Base-by-base conservation (phyloP, 2,113 vertebrate species). In the Poeciliopsis retropinna region DNA sequence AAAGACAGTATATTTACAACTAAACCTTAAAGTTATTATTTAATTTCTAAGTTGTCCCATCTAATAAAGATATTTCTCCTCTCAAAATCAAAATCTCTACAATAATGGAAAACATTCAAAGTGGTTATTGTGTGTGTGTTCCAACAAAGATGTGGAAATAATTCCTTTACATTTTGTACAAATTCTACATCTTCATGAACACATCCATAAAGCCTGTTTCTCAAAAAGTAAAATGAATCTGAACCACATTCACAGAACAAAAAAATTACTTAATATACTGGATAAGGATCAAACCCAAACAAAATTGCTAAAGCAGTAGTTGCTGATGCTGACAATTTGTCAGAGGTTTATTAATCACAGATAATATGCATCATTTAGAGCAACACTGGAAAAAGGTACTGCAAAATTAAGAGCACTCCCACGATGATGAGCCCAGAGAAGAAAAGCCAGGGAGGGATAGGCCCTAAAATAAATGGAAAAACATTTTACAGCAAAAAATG, bases 391-490 rank as follows among this genome's bases (percentile, higher is more conserved):
- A 98, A 96, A 75, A 95, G 79, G 11, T 92, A 67, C 89, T 98
- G 97, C 27, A 98, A 94, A 68, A 98, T 93, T 78, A 98, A 65
- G 63, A 98, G 83, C 4, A 94, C 70, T 13, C 83, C 89, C 60
- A 97, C 88, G 12, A 97, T 91, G 80, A 98, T 93, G 1, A 95
- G 90, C 0, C 94, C 95, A 7, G 97, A 98, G 5, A 96, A 83
- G 67, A 97, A 86, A 82, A 99, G 86, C 97, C 98, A 98, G 39
- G 97, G 10, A 0, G 98, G 97, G 70, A 97, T 94, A 2, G 95
- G 95, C 67, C 95, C 97, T 99, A 22, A 17, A 64, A 51, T 3
- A 61, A 17, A 70, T 2, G 44, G 54, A 73, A 30, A 71, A 22
- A 27, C 17, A 31, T 0, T 0, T 7, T 14, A 41, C 1, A 68